phyloP scores from a whole-genome alignment of 2,113 vertebrate species.

The Saccopteryx bilineata region DNA sequence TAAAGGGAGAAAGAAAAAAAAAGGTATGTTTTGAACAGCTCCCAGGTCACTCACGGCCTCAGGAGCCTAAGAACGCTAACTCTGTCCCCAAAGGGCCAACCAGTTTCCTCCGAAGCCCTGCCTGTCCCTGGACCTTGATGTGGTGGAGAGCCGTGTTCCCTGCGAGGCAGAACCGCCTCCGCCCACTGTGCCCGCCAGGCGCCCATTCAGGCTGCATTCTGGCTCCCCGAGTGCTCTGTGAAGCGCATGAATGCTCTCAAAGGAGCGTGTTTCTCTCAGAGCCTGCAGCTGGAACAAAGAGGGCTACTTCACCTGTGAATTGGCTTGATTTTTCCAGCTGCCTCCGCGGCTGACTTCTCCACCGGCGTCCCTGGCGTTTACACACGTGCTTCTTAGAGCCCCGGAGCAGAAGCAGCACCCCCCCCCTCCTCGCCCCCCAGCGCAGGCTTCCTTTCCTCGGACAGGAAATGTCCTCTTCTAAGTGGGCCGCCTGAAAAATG shows the following conservation, averaged over 20 bases:
- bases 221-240: conserved; percentile 64
- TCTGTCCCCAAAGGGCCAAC: conserved; percentile 68
- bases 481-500: conserved; percentile 60
- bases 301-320: conserved; percentile 79
- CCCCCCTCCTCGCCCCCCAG: too few species aligned
- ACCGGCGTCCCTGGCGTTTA: not conserved
- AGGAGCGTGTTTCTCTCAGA: conserved; percentile 68
- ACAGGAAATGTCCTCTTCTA: conserved; percentile 40
- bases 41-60: conserved; percentile 63
- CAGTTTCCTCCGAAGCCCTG: not conserved
- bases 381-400: too few species aligned
- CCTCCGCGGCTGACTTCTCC: conserved; percentile 9
- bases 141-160: not conserved
- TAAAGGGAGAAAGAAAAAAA: not conserved
- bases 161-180: conserved; percentile 35
- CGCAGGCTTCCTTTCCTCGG: not conserved
- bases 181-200: not conserved
- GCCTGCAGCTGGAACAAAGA: conserved; percentile 69
- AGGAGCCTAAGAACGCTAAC: conserved; percentile 71
- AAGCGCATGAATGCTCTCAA: conserved; percentile 71
- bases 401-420: too few species aligned
- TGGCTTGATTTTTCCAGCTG: conserved; percentile 74
- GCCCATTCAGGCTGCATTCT: conserved; percentile 70
- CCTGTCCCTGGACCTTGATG: conserved; percentile 69
- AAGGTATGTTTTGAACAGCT: conserved; percentile 41